Conservation (phyloP, 2,888 invertebrate species). For the Scrobipalpa atriplicella region DNA sequence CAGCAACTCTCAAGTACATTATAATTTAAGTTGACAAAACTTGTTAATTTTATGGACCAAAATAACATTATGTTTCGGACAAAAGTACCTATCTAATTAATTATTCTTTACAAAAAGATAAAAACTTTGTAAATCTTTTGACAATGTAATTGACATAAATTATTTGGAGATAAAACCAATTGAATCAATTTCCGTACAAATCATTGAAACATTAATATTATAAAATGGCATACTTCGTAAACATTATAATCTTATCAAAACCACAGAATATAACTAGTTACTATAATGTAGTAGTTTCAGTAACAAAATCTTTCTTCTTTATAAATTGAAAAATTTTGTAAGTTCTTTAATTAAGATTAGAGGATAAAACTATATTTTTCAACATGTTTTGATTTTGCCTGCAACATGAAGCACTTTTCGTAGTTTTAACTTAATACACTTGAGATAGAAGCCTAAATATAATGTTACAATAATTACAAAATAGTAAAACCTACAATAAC, state of each 20-base stretch:
- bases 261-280: constrained; percentile 28
- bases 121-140: background rate
- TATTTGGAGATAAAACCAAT: background rate
- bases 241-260: background rate
- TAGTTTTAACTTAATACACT: constrained; percentile 39
- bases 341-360: constrained; percentile 49
- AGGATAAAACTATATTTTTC: constrained; percentile 49
- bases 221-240: background rate
- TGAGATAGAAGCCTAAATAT: constrained; percentile 43
- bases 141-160: background rate
- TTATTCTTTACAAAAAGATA: background rate
- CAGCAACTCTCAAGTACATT: constrained; percentile 36
- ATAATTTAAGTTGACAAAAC: constrained; percentile 32
- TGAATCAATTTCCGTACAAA: background rate
- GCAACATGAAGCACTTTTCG: constrained; percentile 49
- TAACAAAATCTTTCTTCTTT: constrained; percentile 21
- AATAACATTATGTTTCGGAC: constrained; percentile 28
- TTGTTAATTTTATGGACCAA: constrained; percentile 52
- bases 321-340: constrained; percentile 37
- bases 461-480: constrained; percentile 43
- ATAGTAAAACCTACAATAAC: constrained; percentile 34
- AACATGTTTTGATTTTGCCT: constrained; percentile 62
- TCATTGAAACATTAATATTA: background rate
- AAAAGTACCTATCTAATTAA: background rate
- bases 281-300: constrained; percentile 26